Percentiles rank a stretch among this genome's conserved stretches.
Conservation (phyloP, 2,888 invertebrate species). For the Mythimna pallens region DNA sequence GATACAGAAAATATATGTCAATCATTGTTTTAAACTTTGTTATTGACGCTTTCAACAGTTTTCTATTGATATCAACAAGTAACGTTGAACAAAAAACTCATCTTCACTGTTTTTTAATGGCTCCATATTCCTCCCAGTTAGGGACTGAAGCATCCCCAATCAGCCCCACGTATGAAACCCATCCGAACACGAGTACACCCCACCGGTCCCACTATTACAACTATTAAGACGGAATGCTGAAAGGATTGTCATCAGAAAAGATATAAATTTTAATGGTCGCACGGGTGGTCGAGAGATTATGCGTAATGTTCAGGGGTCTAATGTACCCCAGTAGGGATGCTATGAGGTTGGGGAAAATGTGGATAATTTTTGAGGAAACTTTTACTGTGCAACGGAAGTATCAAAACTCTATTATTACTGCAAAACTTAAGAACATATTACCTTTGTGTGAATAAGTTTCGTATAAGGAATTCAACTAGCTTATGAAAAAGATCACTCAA, state of each 20-base stretch:
- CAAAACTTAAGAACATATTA: no score
- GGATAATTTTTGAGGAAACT: not conserved
- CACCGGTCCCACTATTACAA: slow-evolving; percentile 20
- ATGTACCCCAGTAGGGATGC: slow-evolving; percentile 47
- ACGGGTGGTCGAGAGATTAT: slow-evolving; percentile 52
- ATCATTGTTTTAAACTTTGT: no score
- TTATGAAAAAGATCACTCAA: no score
- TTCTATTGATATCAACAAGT: not conserved
- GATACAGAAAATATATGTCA: no score
- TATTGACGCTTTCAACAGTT: not conserved
- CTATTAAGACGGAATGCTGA: slow-evolving; percentile 50
- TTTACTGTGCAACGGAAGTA: not conserved
- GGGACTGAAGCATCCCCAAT: not conserved
- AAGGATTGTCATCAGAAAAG: slow-evolving; percentile 59
- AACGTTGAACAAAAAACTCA: no score
- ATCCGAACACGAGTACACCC: not conserved
- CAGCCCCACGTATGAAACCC: not conserved
- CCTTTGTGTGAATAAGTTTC: no score
- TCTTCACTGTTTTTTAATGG: not conserved
- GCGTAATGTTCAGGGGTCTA: slow-evolving; percentile 54
- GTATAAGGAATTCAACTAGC: no score
- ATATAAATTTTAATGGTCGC: slow-evolving; percentile 55
- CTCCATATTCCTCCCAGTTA: not conserved
- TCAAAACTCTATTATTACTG: no score
- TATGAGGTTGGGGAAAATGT: not conserved